Conservation (phyloP, 2,113 vertebrate species). For the Coryphaenoides rupestris region DNA sequence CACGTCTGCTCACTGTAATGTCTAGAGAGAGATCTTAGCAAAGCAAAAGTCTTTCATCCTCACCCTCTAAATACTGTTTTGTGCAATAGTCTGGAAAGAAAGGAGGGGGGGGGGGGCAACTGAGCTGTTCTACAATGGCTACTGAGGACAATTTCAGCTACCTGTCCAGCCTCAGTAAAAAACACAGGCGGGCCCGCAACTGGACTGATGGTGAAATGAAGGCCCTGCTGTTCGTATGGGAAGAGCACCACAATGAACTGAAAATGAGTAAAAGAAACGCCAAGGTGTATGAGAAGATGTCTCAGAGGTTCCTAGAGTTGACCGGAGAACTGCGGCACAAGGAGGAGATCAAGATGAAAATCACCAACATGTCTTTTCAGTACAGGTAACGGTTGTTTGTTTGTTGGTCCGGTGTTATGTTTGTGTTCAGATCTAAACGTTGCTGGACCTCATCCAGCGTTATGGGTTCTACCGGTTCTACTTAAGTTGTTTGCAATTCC, state of each 20-base stretch:
- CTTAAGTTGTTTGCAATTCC: too few species aligned
- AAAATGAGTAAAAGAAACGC: constrained; percentile 97
- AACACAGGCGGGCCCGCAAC: constrained; percentile 95
- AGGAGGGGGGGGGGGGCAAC: background rate
- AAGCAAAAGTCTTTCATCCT: constrained; percentile 61
- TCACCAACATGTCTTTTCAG: constrained; percentile 99
- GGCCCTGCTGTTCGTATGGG: constrained; percentile 94
- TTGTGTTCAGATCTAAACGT: background rate
- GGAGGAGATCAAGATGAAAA: constrained; percentile 99
- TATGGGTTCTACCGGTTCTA: background rate
- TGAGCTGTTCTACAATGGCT: constrained; percentile 76
- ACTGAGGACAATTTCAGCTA: constrained; percentile 86
- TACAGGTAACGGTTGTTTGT: constrained; percentile 79
- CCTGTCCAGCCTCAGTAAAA: constrained; percentile 84
- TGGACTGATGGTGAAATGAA: constrained; percentile 98
- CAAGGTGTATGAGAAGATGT: constrained; percentile 98
- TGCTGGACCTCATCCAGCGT: background rate
- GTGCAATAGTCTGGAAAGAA: constrained; percentile 26
- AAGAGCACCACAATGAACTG: constrained; percentile 92
- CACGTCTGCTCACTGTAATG: constrained; percentile 40
- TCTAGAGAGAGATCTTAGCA: constrained; percentile 30
- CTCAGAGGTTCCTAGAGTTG: constrained; percentile 92
- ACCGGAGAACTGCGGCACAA: constrained; percentile 93
- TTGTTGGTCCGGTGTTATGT: background rate
- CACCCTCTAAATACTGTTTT: constrained; percentile 31